Evolutionary conservation across 2,888 invertebrate genomes (phyloP), one percentile per base, ranked within the genome.

Genomic region (Cordilura impudica): DNA sequence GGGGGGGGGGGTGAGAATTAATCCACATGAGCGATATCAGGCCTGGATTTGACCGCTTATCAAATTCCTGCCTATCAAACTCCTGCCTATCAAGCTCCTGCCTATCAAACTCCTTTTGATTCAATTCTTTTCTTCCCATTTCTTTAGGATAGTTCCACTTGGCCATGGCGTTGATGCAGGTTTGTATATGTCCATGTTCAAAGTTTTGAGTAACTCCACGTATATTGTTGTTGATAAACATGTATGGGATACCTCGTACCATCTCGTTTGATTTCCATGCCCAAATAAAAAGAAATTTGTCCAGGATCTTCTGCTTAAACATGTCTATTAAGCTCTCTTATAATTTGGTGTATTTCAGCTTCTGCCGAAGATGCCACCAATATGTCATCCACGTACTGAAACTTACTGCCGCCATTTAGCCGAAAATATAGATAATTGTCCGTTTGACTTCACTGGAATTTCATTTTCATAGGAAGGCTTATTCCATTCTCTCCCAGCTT

Each of bases 281-380:
- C 73, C 29, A 81, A 65, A 58, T 78, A 81, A 70, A 72, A 73
- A 10, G 58, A 56, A 45, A 78, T 71, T 0, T 65, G 49, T 7
- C 81, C 82, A 2, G 65, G 69, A 61, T 81, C 74, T 0, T 72
- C 78, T n/a, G 78, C 72, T 29, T 79, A 58, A 26, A 76, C 61
- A 12, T 72, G 18, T n/a, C 60, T 47, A 51, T 80, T 75, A 19
- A 79, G 49, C 31, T 71, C n/a, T 8, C 23, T n/a, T n/a, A 72
- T 67, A 5, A 79, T 67, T 16, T 54, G 53, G 10, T 67, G 56
- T 35, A 60, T 76, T 18, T 65, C 21, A 7, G n/a, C 14, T 45
- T 75, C 29, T 16, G 47, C 39, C 8, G 66, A 77, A 23, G 66
- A 43, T 16, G 81, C 81, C 49, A 81, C 14, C 23, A 77, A 43